phyloP scores from a whole-genome alignment of 2,113 vertebrate genomes.

The Butorides virescens region DNA sequence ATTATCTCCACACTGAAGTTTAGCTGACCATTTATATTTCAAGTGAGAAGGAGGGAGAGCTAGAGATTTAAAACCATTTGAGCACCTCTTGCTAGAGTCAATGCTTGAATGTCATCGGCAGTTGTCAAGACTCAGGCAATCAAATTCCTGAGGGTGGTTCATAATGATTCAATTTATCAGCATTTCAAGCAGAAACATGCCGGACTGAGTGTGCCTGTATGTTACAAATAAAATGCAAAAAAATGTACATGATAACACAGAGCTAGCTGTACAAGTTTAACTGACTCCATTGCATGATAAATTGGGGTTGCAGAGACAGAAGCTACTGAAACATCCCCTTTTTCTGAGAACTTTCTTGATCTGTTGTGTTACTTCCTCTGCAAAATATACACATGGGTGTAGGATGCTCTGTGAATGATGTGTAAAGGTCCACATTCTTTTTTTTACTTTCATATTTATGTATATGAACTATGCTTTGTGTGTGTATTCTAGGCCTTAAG shows the following conservation, averaged over 20 bases:
- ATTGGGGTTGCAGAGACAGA: not conserved
- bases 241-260: not conserved
- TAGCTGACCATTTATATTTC: constrained; percentile 33
- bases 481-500: not conserved
- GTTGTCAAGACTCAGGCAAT: not conserved
- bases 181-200: not conserved
- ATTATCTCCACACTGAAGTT: constrained; percentile 34
- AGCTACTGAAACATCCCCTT: not conserved
- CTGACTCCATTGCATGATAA: not conserved
- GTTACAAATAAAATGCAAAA: not conserved
- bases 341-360: not conserved
- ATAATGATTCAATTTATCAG: constrained; percentile 38
- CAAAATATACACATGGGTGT: not conserved
- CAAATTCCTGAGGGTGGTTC: constrained; percentile 7
- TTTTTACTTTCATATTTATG: not conserved
- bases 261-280: not conserved
- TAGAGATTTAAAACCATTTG: constrained; percentile 19
- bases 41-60: not conserved
- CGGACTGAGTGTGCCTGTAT: not conserved
- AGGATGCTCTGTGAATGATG: not conserved
- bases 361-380: not conserved
- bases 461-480: not conserved
- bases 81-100: not conserved
- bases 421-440: rapidly evolving
- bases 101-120: not conserved